Percentiles rank a stretch among this genome's conserved stretches.
phyloP scores from a whole-genome alignment of 2,797 vertebrate species.

The Holocentrus rufus region DNA sequence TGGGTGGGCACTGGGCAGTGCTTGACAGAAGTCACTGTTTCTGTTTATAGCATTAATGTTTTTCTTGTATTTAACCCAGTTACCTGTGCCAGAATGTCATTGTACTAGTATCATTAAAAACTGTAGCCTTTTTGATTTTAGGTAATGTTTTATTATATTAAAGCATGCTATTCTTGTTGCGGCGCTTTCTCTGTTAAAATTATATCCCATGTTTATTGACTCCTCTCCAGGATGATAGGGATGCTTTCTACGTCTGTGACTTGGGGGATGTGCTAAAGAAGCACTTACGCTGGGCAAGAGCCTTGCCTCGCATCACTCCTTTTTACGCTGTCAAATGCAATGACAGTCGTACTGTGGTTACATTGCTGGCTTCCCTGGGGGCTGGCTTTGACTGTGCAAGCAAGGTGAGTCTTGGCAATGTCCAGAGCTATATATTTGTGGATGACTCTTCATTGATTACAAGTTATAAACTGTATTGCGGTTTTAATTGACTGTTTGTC shows the following conservation, averaged over 20 bases:
- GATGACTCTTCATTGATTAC: not conserved
- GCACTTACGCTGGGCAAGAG: constrained; percentile 90
- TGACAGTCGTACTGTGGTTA: constrained; percentile 88
- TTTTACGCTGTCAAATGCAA: constrained; percentile 98
- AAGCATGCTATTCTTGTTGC: not conserved
- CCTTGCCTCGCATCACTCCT: constrained; percentile 90
- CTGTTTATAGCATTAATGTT: not conserved
- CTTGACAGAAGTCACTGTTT: not conserved
- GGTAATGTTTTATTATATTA: not conserved
- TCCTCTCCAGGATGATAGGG: constrained; percentile 90
- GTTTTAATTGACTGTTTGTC: constrained; percentile 12
- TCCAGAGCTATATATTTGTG: not conserved
- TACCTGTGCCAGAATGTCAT: not conserved
- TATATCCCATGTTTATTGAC: not conserved
- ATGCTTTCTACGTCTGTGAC: constrained; percentile 97
- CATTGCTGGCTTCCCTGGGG: constrained; percentile 89
- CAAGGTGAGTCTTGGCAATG: constrained; percentile 84
- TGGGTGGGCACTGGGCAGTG: not conserved
- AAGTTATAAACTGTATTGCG: too few relatives aligned
- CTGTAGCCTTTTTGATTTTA: too few relatives aligned
- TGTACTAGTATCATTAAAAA: too few relatives aligned
- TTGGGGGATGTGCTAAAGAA: constrained; percentile 95
- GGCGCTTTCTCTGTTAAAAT: not conserved
- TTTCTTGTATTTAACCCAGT: not conserved
- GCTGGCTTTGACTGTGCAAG: constrained; percentile 97